phyloP scores from a whole-genome alignment of 2,888 invertebrate species.

The Hypomecis punctinalis region DNA sequence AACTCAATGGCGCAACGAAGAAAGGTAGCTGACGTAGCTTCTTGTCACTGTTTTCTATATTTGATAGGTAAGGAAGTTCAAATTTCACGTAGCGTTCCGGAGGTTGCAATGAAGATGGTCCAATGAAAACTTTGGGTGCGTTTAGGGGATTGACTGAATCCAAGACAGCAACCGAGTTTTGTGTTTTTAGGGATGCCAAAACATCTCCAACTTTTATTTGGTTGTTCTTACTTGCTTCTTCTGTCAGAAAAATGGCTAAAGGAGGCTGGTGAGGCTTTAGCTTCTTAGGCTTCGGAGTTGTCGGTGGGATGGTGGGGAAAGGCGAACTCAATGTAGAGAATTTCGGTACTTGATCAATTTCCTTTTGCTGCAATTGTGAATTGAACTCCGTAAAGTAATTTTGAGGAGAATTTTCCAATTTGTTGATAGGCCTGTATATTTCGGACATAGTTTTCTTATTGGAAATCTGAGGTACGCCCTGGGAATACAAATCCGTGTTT shows the following conservation, averaged over 20 bases:
- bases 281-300: constrained; percentile 82
- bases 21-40: constrained; percentile 91
- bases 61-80: constrained; percentile 92
- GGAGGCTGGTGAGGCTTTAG: constrained; percentile 93
- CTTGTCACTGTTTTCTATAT: constrained; percentile 88
- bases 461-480: constrained; percentile 55
- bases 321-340: constrained; percentile 71
- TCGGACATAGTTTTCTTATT: constrained; percentile 60
- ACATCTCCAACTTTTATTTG: constrained; percentile 89
- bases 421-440: constrained; percentile 58
- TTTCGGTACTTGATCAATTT: constrained; percentile 68
- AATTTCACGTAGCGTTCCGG: constrained; percentile 91
- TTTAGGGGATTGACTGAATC: constrained; percentile 88
- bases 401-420: constrained; percentile 60
- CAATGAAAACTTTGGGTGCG: constrained; percentile 92
- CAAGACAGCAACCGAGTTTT: constrained; percentile 90
- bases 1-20: constrained; percentile 94
- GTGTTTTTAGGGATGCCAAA: constrained; percentile 87
- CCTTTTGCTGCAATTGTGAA: constrained; percentile 47
- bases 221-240: constrained; percentile 72
- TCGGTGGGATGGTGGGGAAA: constrained; percentile 72
- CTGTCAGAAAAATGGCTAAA: constrained; percentile 91
- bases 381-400: constrained; percentile 72
- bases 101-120: constrained; percentile 89
- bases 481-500: constrained; percentile 66